Evolutionary conservation across 2,113 vertebrate genomes (phyloP).

Genomic region (Dissostichus mawsoni): DNA sequence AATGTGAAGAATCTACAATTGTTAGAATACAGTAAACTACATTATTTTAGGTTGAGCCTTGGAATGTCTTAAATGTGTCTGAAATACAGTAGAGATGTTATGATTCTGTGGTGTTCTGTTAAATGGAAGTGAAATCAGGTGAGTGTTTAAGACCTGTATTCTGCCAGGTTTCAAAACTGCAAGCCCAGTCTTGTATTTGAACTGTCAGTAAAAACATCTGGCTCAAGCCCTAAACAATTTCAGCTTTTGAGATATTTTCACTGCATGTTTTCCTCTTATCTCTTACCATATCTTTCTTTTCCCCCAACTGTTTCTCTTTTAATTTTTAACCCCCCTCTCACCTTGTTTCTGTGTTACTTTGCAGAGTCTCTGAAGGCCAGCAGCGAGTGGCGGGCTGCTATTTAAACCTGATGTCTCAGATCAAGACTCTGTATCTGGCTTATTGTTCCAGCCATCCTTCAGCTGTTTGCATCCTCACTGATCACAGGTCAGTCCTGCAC

Average conservation of each 20-base stretch:
- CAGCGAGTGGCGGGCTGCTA: constrained; percentile 94
- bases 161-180: background rate
- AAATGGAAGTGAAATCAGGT: background rate
- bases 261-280: background rate
- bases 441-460: constrained; percentile 96
- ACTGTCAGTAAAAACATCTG: background rate
- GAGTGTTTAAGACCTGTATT: background rate
- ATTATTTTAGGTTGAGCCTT: background rate
- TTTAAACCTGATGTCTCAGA: constrained; percentile 91
- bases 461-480: constrained; percentile 93
- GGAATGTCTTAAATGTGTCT: background rate
- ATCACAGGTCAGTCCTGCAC: constrained; percentile 89
- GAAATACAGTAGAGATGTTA: background rate
- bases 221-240: background rate
- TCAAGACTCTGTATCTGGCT: constrained; percentile 91
- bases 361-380: constrained; percentile 91
- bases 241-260: background rate
- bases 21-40: background rate
- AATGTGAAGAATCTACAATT: background rate
- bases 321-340: background rate
- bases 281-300: background rate
- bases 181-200: background rate
- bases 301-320: background rate
- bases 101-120: background rate
- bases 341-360: constrained; percentile 5